A percentile compares a stretch with the other conserved stretches of the same genome.
Evolutionary conservation across 64 coral and sea anemone species (phyloP).

Genomic region (Acropora tenuis): DNA sequence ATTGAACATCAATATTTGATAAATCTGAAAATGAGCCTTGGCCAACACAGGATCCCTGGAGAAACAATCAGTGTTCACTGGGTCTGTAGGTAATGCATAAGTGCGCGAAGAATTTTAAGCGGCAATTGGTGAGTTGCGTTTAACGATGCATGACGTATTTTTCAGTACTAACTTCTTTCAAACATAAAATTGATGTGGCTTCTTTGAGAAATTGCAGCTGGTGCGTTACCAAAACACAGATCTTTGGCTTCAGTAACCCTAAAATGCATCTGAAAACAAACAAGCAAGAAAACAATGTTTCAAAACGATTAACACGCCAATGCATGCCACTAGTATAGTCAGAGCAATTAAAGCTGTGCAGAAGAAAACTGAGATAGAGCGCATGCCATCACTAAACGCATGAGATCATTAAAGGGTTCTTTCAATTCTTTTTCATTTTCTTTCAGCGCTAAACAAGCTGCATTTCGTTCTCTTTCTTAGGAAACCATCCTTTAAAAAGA

Average conservation of each 20-base stretch:
- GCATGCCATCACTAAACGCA: too few species aligned
- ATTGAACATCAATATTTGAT: slow-evolving; percentile 78
- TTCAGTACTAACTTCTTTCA: slow-evolving; percentile 72
- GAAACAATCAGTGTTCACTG: background rate
- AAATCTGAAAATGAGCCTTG: slow-evolving; percentile 72
- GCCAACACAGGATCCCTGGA: slow-evolving; percentile 77
- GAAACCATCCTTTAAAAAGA: too few species aligned
- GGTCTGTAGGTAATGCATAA: background rate
- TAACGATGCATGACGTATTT: background rate
- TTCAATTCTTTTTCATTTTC: too few species aligned
- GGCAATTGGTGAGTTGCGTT: background rate
- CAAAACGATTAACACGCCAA: too few species aligned
- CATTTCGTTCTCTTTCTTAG: too few species aligned
- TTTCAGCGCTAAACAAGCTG: too few species aligned
- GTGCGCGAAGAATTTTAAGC: background rate
- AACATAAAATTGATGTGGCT: slow-evolving; percentile 75
- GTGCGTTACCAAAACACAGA: slow-evolving; percentile 93
- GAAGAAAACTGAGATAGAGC: background rate
- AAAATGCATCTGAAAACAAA: slow-evolving; percentile 75
- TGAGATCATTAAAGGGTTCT: too few species aligned
- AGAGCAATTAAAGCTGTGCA: too few species aligned
- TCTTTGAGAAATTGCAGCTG: slow-evolving; percentile 89
- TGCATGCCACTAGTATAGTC: too few species aligned
- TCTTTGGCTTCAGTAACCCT: slow-evolving; percentile 76
- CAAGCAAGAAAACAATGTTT: background rate